Percentiles rank a stretch among this genome's conserved stretches.
phyloP scores from a whole-genome alignment of 2,888 invertebrate species.

The Muscina levida region DNA sequence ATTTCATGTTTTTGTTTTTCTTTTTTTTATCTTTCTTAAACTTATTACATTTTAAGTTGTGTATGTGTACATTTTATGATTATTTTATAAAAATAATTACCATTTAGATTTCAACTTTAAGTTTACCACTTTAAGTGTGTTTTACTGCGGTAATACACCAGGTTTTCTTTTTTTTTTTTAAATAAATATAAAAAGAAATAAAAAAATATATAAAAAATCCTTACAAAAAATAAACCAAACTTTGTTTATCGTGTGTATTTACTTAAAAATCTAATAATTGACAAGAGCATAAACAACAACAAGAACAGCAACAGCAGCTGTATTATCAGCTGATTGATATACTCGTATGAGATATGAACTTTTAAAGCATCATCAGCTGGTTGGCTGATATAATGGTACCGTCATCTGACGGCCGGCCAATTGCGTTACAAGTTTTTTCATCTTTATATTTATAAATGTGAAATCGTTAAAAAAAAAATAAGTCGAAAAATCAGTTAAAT shows the following conservation, averaged over 20 bases:
- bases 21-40: conserved; percentile 39
- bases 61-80: conserved; percentile 48
- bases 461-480: conserved; percentile 43
- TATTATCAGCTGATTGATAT: no score
- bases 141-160: not conserved
- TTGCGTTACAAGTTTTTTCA: conserved; percentile 19
- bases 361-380: not conserved
- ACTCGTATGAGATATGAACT: not conserved
- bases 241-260: no score
- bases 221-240: conserved; percentile 35
- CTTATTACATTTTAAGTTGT: conserved; percentile 52
- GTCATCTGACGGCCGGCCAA: no score
- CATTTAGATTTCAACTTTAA: conserved; percentile 13
- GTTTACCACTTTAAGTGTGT: conserved; percentile 5
- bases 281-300: no score
- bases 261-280: conserved; percentile 24
- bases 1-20: conserved; percentile 23
- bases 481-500: not conserved
- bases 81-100: conserved; percentile 49
- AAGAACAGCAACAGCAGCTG: not conserved
- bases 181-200: conserved; percentile 48
- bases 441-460: conserved; percentile 45
- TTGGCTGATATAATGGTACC: no score
- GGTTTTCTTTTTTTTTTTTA: conserved; percentile 42
- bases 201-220: conserved; percentile 51